phyloP scores from a whole-genome alignment of 30 jellyfish, hydroid and myxozoan genomes.

The Cassiopea xamachana region DNA sequence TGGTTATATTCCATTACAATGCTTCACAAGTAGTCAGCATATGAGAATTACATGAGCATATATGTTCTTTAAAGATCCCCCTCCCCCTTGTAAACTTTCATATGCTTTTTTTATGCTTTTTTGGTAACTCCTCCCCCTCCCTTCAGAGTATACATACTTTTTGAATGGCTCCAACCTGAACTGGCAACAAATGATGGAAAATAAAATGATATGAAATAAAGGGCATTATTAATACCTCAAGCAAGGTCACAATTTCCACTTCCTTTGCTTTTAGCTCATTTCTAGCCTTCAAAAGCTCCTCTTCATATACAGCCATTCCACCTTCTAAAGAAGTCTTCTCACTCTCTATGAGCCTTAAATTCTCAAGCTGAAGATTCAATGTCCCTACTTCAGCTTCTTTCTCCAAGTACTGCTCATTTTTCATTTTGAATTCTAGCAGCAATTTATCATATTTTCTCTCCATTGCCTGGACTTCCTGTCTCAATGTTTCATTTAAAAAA shows the following conservation, averaged over 20 bases:
- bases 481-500: conserved; percentile 14
- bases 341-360: conserved; percentile 1
- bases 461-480: conserved; percentile 14
- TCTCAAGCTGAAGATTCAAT: conserved; percentile 29
- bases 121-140: too few relatives aligned
- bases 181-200: not conserved
- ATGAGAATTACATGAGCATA: too few relatives aligned
- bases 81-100: too few relatives aligned
- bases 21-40: too few relatives aligned
- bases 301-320: conserved; percentile 3
- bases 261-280: conserved; percentile 34
- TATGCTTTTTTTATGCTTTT: too few relatives aligned
- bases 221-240: conserved; percentile 9
- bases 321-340: not conserved
- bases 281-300: conserved; percentile 16
- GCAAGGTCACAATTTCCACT: not conserved
- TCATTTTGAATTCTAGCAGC: not conserved
- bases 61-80: too few relatives aligned
- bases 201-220: too few relatives aligned
- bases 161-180: too few relatives aligned
- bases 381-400: conserved; percentile 11
- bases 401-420: conserved; percentile 20
- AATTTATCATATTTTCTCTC: conserved; percentile 11
- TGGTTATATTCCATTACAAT: too few relatives aligned
- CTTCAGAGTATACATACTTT: too few relatives aligned